Evolutionary conservation across 2,797 vertebrate species (phyloP).

Genomic region (Todus mexicanus): DNA sequence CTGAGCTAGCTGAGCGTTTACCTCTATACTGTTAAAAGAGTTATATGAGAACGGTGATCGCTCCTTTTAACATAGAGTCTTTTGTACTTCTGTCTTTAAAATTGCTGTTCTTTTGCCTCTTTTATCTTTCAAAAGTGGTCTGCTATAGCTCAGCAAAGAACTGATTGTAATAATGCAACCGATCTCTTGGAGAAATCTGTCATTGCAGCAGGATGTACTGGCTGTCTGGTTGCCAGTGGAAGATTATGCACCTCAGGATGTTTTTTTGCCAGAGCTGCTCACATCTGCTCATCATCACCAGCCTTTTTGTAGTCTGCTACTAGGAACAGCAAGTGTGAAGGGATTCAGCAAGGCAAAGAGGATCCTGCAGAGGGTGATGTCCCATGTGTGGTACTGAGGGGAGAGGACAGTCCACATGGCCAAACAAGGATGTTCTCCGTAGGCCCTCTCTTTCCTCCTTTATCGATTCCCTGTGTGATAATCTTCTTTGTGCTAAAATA

Average conservation of each 20-base stretch:
- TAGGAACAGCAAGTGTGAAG: background rate
- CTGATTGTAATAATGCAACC: background rate
- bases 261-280: background rate
- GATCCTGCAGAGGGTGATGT: background rate
- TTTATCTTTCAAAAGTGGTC: background rate
- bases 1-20: background rate
- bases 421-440: background rate
- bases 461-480: background rate
- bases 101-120: background rate
- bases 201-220: background rate
- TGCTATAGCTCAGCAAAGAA: background rate
- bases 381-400: rapidly evolving
- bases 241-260: background rate
- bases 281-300: background rate
- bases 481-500: background rate
- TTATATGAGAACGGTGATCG: background rate
- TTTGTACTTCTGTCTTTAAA: background rate
- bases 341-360: background rate
- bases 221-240: background rate
- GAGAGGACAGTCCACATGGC: background rate
- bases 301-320: background rate
- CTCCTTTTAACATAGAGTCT: background rate
- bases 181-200: background rate
- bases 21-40: background rate
- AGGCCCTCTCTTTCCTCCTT: background rate